Evolutionary conservation across 2,113 vertebrate species (phyloP), one percentile per base, ranked within the genome.

Genomic region (Centropus unirufus): DNA sequence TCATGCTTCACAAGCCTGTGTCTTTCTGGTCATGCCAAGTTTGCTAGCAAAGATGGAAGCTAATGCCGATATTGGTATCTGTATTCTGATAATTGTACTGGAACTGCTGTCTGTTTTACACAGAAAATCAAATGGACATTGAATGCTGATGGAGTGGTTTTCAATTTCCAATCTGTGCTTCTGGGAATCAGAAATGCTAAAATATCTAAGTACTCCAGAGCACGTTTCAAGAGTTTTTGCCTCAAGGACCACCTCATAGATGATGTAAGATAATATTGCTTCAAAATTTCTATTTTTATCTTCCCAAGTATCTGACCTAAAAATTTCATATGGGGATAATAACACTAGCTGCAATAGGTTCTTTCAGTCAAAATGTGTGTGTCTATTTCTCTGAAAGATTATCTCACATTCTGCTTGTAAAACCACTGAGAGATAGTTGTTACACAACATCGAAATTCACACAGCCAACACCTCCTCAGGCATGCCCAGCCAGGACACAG

Each of bases 181-280:
- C 87, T 95, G 79, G 51, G 39, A 97, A 63, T 74, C 54, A 89
- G 67, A 87, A 83, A 93, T 39, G 67, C 58, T 87, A 75, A 94
- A 93, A 80, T 61, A 87, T 61, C 58, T 51, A 89, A 92, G 74
- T 39, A 89, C 42, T 83, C 39, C 55, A 85, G 74, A 90, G 55
- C n/a, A 91, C 90, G 77, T 80, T 85, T 95, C 94, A 92, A 89
- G 30, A 54, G 24, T 70, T 89, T 91, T 89, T 95, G 75, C 78
- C 85, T 90, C 70, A 69, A 90, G 82, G 75, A 80, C 40, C 30
- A 92, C 85, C 55, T 90, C 51, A 68, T 12, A 91, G 81, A 73
- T 72, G 70, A 92, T 76, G 46, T 83, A 85, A 89, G 91, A 91
- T 64, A 93, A 80, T n/a, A 85, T 40, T 24, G 32, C 84, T 91